A percentile compares a stretch with the other conserved stretches of the same genome.
These are phyloP conservation scores for Parasteatoda tepidariorum DNA, from an alignment of 1,140 invertebrate species.

Conservation along the genomic window DNA sequence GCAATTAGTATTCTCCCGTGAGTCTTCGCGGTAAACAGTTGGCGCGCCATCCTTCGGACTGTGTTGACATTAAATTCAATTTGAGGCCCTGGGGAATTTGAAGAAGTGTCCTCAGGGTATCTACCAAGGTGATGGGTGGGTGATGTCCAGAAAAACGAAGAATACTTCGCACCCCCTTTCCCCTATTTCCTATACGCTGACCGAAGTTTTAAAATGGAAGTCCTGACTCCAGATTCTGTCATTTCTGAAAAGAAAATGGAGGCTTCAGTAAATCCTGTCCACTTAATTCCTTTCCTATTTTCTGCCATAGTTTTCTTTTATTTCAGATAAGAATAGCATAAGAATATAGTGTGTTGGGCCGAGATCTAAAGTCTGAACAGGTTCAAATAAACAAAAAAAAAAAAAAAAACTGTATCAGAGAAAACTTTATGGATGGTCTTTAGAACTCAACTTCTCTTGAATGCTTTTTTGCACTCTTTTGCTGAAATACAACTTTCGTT, in stretches of 20 bases:
- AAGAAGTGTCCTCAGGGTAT: constrained; percentile 47
- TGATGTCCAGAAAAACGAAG: background rate
- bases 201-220: constrained; percentile 19
- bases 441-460: too few species aligned
- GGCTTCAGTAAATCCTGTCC: background rate
- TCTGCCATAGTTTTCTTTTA: background rate
- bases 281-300: background rate
- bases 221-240: background rate
- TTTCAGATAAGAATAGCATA: too few species aligned
- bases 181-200: background rate
- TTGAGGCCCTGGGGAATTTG: constrained; percentile 43
- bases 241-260: background rate
- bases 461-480: too few species aligned
- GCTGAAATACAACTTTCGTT: too few species aligned
- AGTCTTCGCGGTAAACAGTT: constrained; percentile 44
- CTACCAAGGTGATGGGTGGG: constrained; percentile 2
- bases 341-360: too few species aligned
- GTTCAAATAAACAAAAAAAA: too few species aligned
- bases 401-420: too few species aligned
- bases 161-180: background rate
- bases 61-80: constrained; percentile 58
- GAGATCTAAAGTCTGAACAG: too few species aligned
- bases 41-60: constrained; percentile 33
- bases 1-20: constrained; percentile 56
- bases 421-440: too few species aligned